A percentile compares a stretch with the other conserved stretches of the same genome.
Evolutionary conservation across 2,888 invertebrate genomes (phyloP).

Genomic region (Rhopalosiphum nymphaeae): DNA sequence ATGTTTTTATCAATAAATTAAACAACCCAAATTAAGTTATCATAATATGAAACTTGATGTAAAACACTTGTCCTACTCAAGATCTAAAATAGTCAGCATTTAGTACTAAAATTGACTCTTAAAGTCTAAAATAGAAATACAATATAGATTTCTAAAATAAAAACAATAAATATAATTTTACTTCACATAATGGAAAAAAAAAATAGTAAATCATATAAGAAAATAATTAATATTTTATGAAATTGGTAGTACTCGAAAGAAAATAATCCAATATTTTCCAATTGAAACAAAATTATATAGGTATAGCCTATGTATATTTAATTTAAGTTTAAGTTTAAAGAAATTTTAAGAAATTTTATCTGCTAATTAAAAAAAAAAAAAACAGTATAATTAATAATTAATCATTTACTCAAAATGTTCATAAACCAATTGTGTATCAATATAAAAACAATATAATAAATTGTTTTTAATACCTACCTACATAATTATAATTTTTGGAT

Average conservation of each 20-base stretch:
- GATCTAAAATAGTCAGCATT: too few relatives aligned
- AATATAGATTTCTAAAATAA: neutral
- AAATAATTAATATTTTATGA: neutral
- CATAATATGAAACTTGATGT: neutral
- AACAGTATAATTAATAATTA: too few relatives aligned
- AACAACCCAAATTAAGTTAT: neutral
- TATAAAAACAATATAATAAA: neutral
- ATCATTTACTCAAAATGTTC: neutral
- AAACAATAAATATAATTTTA: neutral
- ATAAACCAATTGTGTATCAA: neutral
- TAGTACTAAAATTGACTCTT: too few relatives aligned
- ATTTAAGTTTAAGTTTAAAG: too few relatives aligned
- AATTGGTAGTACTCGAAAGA: neutral
- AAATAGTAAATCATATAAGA: neutral
- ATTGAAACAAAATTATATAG: too few relatives aligned
- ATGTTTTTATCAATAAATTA: neutral
- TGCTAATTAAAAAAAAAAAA: neutral
- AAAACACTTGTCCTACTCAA: neutral
- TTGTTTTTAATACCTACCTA: neutral
- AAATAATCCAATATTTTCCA: too few relatives aligned
- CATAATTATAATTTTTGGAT: neutral
- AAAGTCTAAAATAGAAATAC: neutral
- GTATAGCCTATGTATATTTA: too few relatives aligned
- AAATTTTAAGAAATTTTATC: neutral
- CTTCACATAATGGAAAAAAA: neutral